Evolutionary conservation across 2,113 vertebrate species (phyloP), one percentile per base, ranked within the genome.

Genomic region (Tichodroma muraria): DNA sequence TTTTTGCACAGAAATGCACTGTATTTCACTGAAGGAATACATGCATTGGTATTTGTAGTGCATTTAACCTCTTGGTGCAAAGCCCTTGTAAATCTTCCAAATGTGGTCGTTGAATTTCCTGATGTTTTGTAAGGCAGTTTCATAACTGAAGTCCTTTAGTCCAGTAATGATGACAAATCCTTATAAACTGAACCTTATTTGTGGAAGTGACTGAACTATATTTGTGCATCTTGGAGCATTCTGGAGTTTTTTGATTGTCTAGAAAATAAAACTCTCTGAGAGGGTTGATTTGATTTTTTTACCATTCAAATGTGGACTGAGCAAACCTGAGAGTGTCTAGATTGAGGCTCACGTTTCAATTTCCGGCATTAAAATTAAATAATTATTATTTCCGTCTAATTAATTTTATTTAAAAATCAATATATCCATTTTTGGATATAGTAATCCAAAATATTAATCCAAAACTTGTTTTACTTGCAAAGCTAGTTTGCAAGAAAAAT

Each of bases 91-190:
- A 85, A 90, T 88, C 85, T 88, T 50, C 85, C 93, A 49, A 2
- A 56, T 40, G 89, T 95, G 85, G 22, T 95, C 10, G 22, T 79
- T 88, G 60, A 15, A 49, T 91, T 89, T 40, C 27, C 91, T 44
- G 93, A 88, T 94, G 95, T 95, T 96, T 95, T 96, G 95, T 95
- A 94, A 85, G 80, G 45, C 42, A 33, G 76, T 95, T 97, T 95
- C 91, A 88, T 88, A 94, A 92, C 82, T 25, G 4, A n/a, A 93
- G 87, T 90, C 89, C 93, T 93, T 95, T 94, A 47, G 94, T 91
- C 87, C 90, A 73, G 81, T 82, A 73, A 65, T 4, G 24, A 72
- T 49, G 89, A 63, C 8, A 50, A 61, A 88, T 85, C 94, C 93
- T 94, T 95, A 77, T 47, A 12, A 80, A 73, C 50, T 1, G 4